A percentile compares a stretch with the other conserved stretches of the same genome.
Evolutionary conservation across 2,113 vertebrate species (phyloP).

Genomic region (Mastomys coucha): DNA sequence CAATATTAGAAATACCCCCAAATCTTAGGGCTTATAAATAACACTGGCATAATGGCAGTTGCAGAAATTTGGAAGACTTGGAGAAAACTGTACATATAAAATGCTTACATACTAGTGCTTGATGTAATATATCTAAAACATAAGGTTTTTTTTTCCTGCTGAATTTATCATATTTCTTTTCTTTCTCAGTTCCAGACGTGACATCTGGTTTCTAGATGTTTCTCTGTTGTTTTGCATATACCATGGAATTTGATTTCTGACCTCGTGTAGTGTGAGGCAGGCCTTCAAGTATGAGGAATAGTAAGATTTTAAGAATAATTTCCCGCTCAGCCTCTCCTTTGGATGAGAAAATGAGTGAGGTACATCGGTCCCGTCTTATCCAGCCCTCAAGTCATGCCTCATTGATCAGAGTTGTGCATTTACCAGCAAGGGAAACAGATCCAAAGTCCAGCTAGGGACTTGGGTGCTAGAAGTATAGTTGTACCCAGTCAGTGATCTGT

Average conservation of each 20-base stretch:
- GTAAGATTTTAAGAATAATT: neutral
- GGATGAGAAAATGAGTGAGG: too few relatives aligned
- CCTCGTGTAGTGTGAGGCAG: neutral
- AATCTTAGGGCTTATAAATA: neutral
- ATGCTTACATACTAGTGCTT: neutral
- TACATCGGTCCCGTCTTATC: neutral
- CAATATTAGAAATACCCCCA: neutral
- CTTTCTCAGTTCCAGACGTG: neutral
- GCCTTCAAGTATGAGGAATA: neutral
- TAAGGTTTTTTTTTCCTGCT: neutral
- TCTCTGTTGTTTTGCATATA: neutral
- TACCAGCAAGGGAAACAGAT: neutral
- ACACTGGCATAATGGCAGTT: neutral
- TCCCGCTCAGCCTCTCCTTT: neutral
- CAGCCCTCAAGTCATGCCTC: too few relatives aligned
- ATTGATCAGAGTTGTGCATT: neutral
- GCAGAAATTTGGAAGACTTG: constrained; percentile 6
- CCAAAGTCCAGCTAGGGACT: neutral
- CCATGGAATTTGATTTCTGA: neutral
- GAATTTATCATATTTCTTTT: neutral
- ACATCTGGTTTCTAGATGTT: neutral
- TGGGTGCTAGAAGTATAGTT: neutral
- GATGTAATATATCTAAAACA: neutral
- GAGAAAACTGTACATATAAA: neutral
- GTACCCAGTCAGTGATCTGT: too few relatives aligned